Percentiles rank a stretch among this genome's conserved stretches.
Conservation (phyloP, 2,797 vertebrate species). For the Halcyon chelicuti region DNA sequence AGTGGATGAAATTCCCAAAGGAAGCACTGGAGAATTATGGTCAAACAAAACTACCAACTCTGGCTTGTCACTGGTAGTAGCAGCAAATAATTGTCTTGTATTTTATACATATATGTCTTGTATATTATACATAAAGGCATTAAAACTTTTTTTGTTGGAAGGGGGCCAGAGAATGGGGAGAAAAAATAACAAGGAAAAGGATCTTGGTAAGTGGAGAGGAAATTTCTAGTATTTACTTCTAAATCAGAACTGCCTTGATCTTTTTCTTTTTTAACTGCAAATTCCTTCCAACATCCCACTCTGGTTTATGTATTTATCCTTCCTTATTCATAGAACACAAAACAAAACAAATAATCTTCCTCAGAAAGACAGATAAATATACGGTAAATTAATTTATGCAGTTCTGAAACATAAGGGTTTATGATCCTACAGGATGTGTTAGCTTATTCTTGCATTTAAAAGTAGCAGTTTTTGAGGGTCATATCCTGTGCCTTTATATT, state of each 20-base stretch:
- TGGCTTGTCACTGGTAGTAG: neutral
- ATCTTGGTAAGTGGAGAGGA: neutral
- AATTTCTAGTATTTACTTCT: neutral
- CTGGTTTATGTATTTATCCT: neutral
- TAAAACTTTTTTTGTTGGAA: neutral
- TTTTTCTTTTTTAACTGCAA: neutral
- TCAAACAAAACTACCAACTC: neutral
- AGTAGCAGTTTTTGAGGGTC: neutral
- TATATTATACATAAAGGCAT: neutral
- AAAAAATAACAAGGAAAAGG: neutral
- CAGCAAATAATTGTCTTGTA: neutral
- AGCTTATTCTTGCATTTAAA: slow-evolving; percentile 24
- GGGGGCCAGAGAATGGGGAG: neutral
- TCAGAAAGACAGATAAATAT: slow-evolving; percentile 4
- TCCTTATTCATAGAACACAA: neutral
- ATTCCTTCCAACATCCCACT: neutral
- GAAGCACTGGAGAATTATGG: neutral
- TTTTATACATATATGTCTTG: neutral
- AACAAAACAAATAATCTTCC: neutral
- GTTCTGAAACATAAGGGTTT: neutral
- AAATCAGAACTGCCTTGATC: neutral
- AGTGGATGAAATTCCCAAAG: neutral
- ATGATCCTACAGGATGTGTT: slow-evolving; percentile 11
- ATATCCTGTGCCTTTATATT: slow-evolving; percentile 31
- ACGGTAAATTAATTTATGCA: neutral